These are phyloP conservation scores for Borostomias antarcticus DNA, from an alignment of 2,797 vertebrate species.

Conservation along the genomic window DNA sequence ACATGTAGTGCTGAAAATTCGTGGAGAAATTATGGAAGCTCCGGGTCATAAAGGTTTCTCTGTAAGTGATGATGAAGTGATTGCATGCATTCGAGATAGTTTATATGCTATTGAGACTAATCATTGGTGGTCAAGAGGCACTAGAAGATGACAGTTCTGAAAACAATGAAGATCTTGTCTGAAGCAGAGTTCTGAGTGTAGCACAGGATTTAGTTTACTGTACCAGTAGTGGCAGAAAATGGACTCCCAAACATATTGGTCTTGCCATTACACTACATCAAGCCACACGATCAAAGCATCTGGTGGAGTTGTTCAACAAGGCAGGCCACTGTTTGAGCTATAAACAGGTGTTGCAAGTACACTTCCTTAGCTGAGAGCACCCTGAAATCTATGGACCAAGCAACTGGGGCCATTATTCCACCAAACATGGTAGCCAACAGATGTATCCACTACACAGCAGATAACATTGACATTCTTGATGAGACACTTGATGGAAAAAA, in stretches of 20 bases:
- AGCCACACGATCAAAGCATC: conserved; percentile 13
- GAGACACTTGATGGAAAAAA: conserved; percentile 18
- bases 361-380: conserved; percentile 16
- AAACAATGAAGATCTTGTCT: too few relatives aligned
- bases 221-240: conserved; percentile 9
- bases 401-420: conserved; percentile 18
- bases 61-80: too few relatives aligned
- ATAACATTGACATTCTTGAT: conserved; percentile 19
- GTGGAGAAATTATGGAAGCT: too few relatives aligned
- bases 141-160: too few relatives aligned
- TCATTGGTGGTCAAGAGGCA: too few relatives aligned
- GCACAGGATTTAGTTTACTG: conserved; percentile 15
- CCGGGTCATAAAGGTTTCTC: too few relatives aligned
- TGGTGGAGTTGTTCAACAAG: conserved; percentile 15
- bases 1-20: too few relatives aligned
- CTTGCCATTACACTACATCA: conserved; percentile 14
- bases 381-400: conserved; percentile 15
- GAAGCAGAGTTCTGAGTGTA: background rate
- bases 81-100: too few relatives aligned
- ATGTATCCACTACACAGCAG: conserved; percentile 10
- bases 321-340: conserved; percentile 21
- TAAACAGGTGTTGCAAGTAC: conserved; percentile 11
- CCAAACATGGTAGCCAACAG: conserved; percentile 8
- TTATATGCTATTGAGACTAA: too few relatives aligned
- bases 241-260: conserved; percentile 23